Conservation (phyloP, 35 echinoderm and acorn worm species). For the Lytechinus variegatus region DNA sequence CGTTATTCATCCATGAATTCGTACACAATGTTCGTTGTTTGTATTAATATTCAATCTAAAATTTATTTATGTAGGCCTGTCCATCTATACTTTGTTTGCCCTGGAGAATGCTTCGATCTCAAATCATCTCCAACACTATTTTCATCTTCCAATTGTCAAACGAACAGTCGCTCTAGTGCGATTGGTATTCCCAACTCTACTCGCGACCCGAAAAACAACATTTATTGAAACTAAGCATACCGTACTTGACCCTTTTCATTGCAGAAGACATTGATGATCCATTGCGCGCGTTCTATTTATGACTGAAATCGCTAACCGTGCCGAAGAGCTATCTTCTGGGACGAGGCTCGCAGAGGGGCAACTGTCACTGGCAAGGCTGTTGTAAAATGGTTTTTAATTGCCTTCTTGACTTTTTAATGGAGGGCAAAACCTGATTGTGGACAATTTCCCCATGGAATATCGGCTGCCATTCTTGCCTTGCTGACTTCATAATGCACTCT, state of each 20-base stretch:
- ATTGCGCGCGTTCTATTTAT: background rate
- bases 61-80: no score
- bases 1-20: no score
- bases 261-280: background rate
- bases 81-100: no score
- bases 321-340: background rate
- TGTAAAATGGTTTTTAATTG: background rate
- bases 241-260: background rate
- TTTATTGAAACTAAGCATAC: no score
- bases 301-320: background rate
- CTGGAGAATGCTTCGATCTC: no score
- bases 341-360: background rate
- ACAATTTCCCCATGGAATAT: background rate
- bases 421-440: background rate
- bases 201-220: no score
- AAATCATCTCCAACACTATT: no score
- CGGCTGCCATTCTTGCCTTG: background rate
- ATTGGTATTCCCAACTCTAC: no score
- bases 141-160: no score
- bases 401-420: background rate
- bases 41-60: no score
- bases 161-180: no score
- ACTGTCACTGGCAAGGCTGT: background rate
- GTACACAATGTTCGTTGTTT: no score
- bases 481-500: background rate